Conservation (phyloP, 2,113 vertebrate species). For the Narcine bancroftii region DNA sequence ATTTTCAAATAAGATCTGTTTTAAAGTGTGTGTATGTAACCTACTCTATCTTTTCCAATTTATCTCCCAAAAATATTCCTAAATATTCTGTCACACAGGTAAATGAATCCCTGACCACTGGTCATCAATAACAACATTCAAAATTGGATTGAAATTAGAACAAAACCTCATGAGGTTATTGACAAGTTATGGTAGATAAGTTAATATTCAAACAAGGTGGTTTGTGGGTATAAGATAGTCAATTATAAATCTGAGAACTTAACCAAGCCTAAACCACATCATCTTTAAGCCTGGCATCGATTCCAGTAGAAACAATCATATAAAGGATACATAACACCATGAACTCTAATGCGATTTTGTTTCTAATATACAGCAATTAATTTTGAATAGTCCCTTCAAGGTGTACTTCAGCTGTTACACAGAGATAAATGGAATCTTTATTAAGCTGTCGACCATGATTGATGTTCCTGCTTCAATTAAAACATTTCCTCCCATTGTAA, state of each 20-base stretch:
- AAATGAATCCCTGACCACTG: not conserved
- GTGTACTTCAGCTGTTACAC: not conserved
- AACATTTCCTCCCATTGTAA: not conserved
- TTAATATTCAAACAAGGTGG: not conserved
- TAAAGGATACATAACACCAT: not conserved
- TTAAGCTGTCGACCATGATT: constrained; percentile 9
- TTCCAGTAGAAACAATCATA: not conserved
- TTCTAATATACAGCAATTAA: constrained; percentile 3
- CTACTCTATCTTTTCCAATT: too few relatives aligned
- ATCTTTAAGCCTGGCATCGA: not conserved
- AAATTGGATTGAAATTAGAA: not conserved
- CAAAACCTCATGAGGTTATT: not conserved
- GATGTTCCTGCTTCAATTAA: constrained; percentile 27
- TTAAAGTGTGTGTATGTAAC: too few relatives aligned
- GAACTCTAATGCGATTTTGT: not conserved
- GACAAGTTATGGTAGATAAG: not conserved
- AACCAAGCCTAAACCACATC: not conserved
- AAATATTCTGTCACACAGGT: too few relatives aligned
- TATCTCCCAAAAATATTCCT: too few relatives aligned
- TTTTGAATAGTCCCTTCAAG: not conserved
- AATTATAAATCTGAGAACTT: not conserved
- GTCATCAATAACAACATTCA: not conserved
- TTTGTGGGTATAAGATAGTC: not conserved
- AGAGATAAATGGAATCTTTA: constrained; percentile 14
- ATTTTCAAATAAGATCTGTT: too few relatives aligned